Evolutionary conservation across 2,797 vertebrate species (phyloP).

Genomic region (Siniperca undulata): DNA sequence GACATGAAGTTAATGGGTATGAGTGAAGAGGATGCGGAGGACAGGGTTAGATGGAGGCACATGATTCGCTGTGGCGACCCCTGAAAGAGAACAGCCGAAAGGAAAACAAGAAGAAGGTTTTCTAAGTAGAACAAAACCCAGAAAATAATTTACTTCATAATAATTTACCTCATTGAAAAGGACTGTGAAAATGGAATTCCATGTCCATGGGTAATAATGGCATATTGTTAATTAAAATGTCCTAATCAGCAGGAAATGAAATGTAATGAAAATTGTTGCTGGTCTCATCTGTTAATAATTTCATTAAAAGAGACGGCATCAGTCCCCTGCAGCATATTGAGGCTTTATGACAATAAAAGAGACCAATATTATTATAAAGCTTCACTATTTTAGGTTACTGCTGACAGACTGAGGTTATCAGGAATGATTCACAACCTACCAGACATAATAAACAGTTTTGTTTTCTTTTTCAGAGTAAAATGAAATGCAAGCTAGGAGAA

Average conservation of each 20-base stretch:
- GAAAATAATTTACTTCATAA: constrained; percentile 4
- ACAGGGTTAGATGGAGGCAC: too few species aligned
- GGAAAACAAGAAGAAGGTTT: background rate
- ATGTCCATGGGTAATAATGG: constrained; percentile 30
- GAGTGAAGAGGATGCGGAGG: too few species aligned
- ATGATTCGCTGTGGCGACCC: too few species aligned
- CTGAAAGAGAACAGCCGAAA: too few species aligned
- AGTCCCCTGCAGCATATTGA: constrained; percentile 31
- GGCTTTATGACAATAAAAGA: constrained; percentile 28
- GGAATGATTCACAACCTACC: constrained; percentile 26
- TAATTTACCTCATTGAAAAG: constrained; percentile 21
- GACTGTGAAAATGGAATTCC: constrained; percentile 5
- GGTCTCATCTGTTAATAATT: constrained; percentile 45
- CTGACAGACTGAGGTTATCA: constrained; percentile 38
- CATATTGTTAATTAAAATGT: constrained; percentile 44
- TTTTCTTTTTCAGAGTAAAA: constrained; percentile 24
- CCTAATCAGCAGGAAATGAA: constrained; percentile 47
- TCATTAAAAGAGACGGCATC: constrained; percentile 47
- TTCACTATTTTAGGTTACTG: constrained; percentile 36
- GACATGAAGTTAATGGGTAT: too few species aligned
- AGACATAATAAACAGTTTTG: constrained; percentile 18
- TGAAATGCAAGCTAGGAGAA: background rate
- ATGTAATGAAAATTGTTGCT: constrained; percentile 39
- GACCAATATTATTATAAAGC: constrained; percentile 29
- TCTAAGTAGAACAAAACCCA: background rate